Base-by-base conservation (phyloP, 2,888 invertebrate species). In the Drosophila rubida region DNA sequence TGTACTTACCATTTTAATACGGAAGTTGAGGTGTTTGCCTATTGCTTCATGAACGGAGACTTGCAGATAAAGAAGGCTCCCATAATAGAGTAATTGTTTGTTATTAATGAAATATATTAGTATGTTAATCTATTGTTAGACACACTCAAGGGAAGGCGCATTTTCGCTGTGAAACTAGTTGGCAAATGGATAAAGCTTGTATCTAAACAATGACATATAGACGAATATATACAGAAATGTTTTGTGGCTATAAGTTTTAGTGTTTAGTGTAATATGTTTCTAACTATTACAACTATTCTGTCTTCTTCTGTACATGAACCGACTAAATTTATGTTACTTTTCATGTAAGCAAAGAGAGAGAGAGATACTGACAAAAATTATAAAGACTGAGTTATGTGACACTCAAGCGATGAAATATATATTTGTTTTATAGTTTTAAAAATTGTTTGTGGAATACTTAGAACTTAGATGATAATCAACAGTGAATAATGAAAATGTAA, bases 31-130 rank as follows among this genome's bases (percentile, higher is more conserved):
- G 57, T 49, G 58, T 53, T 51, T 46, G 61, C 65, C 70, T 74
- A 61, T 32, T 53, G 69, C 79, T 55, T 72, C 80, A 72, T 62
- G 44, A 68, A 54, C 72, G 75, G 60, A 63, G 70, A 85, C 69
- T 87, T 87, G 75, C 82, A 72, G 75, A 72, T 63, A 72, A 53
- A 68, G 71, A 75, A 68, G 75, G 75, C 86, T 86, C 83, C 88
- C 79, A 61, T 69, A 65, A 68, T 64, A 69, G 64, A 70, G 72
- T 75, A 48, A 35, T 51, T 66, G 22, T 55, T 51, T 71, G 14
- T 39, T 55, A 61, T 77, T 25, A 61, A 61, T 51, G 54, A 7
- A 54, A 25, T 45, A 25, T 14, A 35, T 65, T 39, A 55, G 59
- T 59, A 23, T 23, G 11, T 50, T 61, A 35, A 37, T 49, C 2